Percentiles rank a stretch among this genome's conserved stretches.
These are phyloP conservation scores for Slavum lentiscoides DNA, from an alignment of 2,888 invertebrate genomes.

Conservation along the genomic window DNA sequence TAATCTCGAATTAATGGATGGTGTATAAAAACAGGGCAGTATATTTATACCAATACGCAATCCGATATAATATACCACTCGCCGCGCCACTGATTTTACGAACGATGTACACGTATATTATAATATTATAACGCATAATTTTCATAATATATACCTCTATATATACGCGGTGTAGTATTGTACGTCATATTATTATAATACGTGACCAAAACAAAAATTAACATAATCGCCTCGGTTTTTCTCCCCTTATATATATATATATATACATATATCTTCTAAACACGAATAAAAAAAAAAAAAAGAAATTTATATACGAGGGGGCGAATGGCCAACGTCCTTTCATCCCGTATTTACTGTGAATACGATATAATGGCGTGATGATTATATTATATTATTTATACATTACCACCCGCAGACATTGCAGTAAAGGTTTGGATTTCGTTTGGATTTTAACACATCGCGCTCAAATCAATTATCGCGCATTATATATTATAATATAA, in stretches of 20 bases:
- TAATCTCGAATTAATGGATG: too few species aligned
- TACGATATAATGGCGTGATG: conserved; percentile 20
- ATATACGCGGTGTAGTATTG: not conserved
- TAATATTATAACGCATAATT: too few species aligned
- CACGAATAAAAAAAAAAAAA: conserved; percentile 14
- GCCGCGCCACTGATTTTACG: too few species aligned
- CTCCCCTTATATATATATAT: conserved; percentile 12
- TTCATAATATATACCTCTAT: not conserved
- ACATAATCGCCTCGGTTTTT: conserved; percentile 45
- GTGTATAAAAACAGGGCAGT: too few species aligned
- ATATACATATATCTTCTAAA: not conserved
- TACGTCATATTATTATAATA: not conserved
- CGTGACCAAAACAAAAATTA: conserved; percentile 36
- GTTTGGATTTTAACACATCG: conserved; percentile 42
- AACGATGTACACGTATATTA: too few species aligned
- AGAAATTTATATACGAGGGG: conserved; percentile 10
- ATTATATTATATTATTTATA: too few species aligned
- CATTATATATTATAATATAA: too few species aligned
- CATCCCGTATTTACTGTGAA: conserved; percentile 42
- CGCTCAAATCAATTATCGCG: conserved; percentile 46
- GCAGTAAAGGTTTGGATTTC: not conserved
- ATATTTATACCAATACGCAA: too few species aligned
- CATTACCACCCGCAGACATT: conserved; percentile 41
- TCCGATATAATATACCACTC: too few species aligned
- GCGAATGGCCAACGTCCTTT: conserved; percentile 27